Base-by-base conservation (phyloP, 1,140 invertebrate species). In the Bombus impatiens region DNA sequence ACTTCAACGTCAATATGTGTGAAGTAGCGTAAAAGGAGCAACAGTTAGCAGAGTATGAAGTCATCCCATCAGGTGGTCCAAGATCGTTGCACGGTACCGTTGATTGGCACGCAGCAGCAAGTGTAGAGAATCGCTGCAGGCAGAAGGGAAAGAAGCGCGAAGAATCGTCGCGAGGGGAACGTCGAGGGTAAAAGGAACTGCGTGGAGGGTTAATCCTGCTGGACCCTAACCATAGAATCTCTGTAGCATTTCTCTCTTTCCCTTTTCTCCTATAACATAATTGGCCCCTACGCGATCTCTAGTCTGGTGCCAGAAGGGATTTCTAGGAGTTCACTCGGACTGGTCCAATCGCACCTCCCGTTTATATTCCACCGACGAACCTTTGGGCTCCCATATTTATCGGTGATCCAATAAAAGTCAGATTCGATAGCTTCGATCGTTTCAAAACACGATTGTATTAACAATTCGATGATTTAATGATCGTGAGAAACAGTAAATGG, bases 281-380 rank as follows among this genome's bases (percentile, higher is more conserved):
- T 95, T 94, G 94, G 93, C 93, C 93, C 92, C 90, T 94, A 89
- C 86, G 89, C 84, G 91, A 62, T 78, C 84, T 92, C 89, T 88
- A 93, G 94, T 92, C 93, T 92, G 90, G 83, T 90, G 93, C 94
- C 93, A 93, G 92, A 92, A 91, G 93, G 93, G 93, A 93, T 93
- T 94, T 94, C 93, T 94, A 94, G 92, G 92, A 94, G 94, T 94
- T 91, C 90, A 91, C 18, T 25, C 82, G 87, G 87, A 89, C 89
- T 90, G 93, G 92, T 92, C 91, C 90, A 84, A 82, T 93, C 93
- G 91, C 91, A 87, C 80, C 92, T 88, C 89, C 91, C 57, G 89
- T 92, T 93, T 93, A 92, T 93, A 91, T 87, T 88, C 91, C 84
- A 90, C 76, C 57, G 79, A 88, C 40, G 32, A 90, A 75, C 91